phyloP scores from a whole-genome alignment of 2,113 vertebrate species.

The Suricata suricatta region DNA sequence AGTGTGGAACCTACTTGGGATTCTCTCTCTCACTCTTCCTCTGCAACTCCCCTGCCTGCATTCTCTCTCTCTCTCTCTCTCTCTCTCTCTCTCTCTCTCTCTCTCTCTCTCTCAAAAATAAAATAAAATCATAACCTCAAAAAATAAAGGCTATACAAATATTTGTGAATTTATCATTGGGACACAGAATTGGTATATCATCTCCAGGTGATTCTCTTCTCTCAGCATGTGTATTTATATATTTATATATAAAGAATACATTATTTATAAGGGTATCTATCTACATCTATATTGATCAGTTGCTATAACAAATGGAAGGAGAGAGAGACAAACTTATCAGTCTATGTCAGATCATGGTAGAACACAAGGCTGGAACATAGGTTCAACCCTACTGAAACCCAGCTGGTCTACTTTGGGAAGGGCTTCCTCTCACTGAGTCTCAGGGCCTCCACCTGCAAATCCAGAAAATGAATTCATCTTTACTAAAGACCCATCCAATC shows the following conservation, averaged over 20 bases:
- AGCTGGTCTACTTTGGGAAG: not conserved
- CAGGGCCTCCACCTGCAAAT: not conserved
- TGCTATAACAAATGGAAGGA: not conserved
- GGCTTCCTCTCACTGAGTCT: constrained; percentile 14
- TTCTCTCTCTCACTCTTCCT: too few species aligned
- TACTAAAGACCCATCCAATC: not conserved
- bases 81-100: too few species aligned
- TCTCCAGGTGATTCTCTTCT: not conserved
- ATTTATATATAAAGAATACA: not conserved
- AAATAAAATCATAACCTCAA: too few species aligned
- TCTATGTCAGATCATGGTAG: not conserved
- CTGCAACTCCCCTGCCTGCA: too few species aligned
- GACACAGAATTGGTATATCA: not conserved
- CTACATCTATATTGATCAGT: not conserved
- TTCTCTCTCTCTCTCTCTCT: too few species aligned
- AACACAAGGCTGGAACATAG: not conserved
- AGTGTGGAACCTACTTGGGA: too few species aligned
- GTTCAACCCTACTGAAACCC: not conserved
- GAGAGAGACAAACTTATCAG: not conserved
- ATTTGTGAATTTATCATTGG: constrained; percentile 1
- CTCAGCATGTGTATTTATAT: not conserved
- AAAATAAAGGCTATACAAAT: not conserved
- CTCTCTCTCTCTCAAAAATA: too few species aligned
- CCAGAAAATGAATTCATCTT: constrained; percentile 9
- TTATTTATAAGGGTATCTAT: not conserved